Base-by-base conservation (phyloP, 2,113 vertebrate genomes). In the Rafetus swinhoei region DNA sequence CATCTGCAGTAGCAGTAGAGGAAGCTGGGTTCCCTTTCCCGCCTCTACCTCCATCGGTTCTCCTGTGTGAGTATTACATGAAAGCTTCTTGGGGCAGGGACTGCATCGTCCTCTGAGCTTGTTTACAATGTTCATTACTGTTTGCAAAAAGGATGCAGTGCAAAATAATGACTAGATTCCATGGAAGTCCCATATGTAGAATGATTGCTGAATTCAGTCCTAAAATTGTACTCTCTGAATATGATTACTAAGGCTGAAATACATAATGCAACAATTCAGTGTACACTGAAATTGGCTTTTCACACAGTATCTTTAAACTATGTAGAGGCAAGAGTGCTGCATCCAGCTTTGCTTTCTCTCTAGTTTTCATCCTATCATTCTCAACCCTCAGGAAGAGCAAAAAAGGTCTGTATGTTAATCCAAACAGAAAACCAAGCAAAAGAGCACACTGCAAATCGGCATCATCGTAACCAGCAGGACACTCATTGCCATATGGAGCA, bases 381-480 rank as follows among this genome's bases (percentile, higher is more conserved):
- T 50, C 19, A 91, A 25, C 59, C 3, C 69, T 84, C 79, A 54
- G 90, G 56, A 85, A 94, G 91, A 92, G 85, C 60, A 87, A 91
- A 81, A 93, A 85, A 50, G 35, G 84, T 85, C 89, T 54, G 25
- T 80, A n/a, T 93, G 96, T 96, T 82, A 93, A 92, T 96, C 55
- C 88, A 96, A 94, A 93, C 79, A 96, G 83, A 96, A 94, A 95
- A 91, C 55, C 81, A 79, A 85, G 83, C 93, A 90, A 86, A 94
- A 97, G 91, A 79, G 79, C 13, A 45, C 90, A 85, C 57, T 80
- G 79, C 57, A 94, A 96, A 97, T 94, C 87, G 79, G 85, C 82
- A 85, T 87, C 32, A 95, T 95, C 84, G 86, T 96, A 88, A 95
- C 89, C 81, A 81, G 83, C 14, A 56, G 56, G 93, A 88, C 84